Evolutionary conservation across 2,113 vertebrate genomes (phyloP), one percentile per base, ranked within the genome.

Genomic region (Scomber scombrus): DNA sequence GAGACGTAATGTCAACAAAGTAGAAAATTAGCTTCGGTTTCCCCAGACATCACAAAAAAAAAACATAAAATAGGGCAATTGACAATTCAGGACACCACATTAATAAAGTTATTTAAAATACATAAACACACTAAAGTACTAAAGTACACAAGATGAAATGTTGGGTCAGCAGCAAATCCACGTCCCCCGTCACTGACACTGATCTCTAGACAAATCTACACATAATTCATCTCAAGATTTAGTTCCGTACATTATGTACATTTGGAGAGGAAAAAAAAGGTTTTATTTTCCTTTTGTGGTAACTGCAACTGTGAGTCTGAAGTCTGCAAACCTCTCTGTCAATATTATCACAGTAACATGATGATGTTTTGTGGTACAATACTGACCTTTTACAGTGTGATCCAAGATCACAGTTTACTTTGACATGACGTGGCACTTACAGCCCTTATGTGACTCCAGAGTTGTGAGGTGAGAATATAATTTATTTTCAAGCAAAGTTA

Each of bases 381-480:
- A 1, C 64, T 84, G 80, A 86, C 77, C 78, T 88, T 90, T 87
- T n/a, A 40, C 61, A 45, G 47, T 80, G 57, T 80, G 78, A 85
- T 74, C 52, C 65, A 51, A 88, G 63, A 79, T 68, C 54, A 72
- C 85, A 86, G 74, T 51, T 62, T 71, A 84, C 71, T 71, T 26
- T 57, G 70, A 67, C 74, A 86, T 90, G 88, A 92, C 56, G 85
- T 90, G 91, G 77, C 86, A 15, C 62, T 85, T 50, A 7, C 71
- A 72, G 82, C 78, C 78, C 47, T 86, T 63, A 57, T 73, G 68
- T 69, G 70, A 89, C 71, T 69, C 47, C 62, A 64, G 52, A 82
- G 76, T 56, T 75, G 60, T 66, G 65, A 54, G 63, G 67, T 45
- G 78, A 89, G 76, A 64, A 55, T 71, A 68, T 63, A 2, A 88